phyloP scores from a whole-genome alignment of 2,797 vertebrate genomes.

The Cirrhinus mrigala region DNA sequence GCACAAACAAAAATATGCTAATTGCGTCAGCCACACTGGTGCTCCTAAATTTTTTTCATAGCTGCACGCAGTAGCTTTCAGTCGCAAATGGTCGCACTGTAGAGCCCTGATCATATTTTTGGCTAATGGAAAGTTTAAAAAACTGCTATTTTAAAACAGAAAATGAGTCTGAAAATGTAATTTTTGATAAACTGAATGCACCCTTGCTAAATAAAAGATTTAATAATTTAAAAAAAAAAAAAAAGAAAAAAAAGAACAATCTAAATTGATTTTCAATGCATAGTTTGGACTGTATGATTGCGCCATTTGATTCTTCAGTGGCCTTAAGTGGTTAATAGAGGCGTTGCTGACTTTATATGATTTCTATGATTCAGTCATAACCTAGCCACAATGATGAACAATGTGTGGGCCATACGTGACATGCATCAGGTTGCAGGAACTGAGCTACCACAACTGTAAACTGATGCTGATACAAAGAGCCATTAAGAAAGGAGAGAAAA shows the following conservation, averaged over 20 bases:
- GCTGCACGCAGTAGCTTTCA: no score
- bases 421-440: conserved; percentile 9
- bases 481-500: conserved; percentile 15
- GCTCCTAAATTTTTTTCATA: no score
- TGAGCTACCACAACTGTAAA: background rate
- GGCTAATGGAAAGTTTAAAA: no score
- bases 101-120: no score
- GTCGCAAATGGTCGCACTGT: no score
- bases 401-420: background rate
- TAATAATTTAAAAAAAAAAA: no score
- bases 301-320: background rate
- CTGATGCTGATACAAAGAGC: conserved; percentile 10
- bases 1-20: no score
- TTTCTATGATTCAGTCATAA: background rate
- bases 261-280: background rate
- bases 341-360: background rate
- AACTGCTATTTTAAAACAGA: background rate
- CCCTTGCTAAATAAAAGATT: background rate
- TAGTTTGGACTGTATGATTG: background rate
- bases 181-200: background rate
- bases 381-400: background rate
- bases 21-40: no score
- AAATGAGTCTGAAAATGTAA: background rate
- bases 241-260: no score
- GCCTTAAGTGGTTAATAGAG: background rate